Evolutionary conservation across 2,797 vertebrate species (phyloP).

Genomic region (Pantherophis vulpinus): DNA sequence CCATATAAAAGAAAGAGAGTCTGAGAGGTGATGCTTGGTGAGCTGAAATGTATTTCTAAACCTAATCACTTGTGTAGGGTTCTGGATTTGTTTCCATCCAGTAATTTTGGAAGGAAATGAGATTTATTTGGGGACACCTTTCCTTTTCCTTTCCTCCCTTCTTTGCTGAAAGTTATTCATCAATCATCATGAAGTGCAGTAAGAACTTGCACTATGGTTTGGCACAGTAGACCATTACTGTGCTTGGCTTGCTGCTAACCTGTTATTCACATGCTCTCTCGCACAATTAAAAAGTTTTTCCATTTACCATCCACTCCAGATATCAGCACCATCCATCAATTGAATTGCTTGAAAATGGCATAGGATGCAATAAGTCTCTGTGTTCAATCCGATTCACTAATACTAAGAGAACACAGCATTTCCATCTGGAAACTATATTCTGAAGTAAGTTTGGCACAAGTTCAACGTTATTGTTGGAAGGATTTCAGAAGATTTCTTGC

Average conservation of each 20-base stretch:
- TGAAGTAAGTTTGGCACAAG: conserved; percentile 48
- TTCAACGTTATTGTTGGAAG: conserved; percentile 52
- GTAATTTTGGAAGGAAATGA: conserved; percentile 33
- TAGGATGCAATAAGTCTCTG: conserved; percentile 31
- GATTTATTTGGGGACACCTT: conserved; percentile 25
- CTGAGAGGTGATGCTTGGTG: conserved; percentile 6
- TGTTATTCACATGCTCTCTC: conserved; percentile 30
- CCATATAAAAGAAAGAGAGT: conserved; percentile 12
- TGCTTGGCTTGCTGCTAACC: neutral
- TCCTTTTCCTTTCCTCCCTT: neutral
- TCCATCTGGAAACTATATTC: conserved; percentile 54
- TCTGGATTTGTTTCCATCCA: neutral
- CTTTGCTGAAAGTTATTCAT: conserved; percentile 12
- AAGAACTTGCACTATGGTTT: conserved; percentile 8
- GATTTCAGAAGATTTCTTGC: conserved; percentile 56
- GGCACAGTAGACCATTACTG: conserved; percentile 25
- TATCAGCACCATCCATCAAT: conserved; percentile 29
- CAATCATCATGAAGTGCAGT: neutral
- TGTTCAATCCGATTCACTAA: conserved; percentile 37
- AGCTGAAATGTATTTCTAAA: neutral
- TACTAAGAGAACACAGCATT: conserved; percentile 34
- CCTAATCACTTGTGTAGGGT: neutral
- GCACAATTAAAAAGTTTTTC: conserved; percentile 39
- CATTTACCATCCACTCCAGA: conserved; percentile 41
- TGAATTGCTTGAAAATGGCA: conserved; percentile 51